Evolutionary conservation across 2,113 vertebrate species (phyloP).

Genomic region (Podilymbus podiceps): DNA sequence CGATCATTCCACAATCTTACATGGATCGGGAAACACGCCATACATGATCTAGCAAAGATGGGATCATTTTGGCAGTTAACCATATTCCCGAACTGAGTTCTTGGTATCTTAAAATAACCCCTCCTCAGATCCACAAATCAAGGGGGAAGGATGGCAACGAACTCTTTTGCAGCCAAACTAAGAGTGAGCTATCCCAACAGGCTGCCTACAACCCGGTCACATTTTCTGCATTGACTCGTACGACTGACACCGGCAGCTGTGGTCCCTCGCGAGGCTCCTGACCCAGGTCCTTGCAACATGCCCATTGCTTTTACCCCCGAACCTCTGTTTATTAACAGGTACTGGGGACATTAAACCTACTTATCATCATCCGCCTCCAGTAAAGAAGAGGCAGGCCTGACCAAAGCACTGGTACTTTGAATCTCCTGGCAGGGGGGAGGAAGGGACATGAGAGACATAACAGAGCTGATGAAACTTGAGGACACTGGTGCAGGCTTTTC

Average conservation of each 20-base stretch:
- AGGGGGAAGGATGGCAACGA: background rate
- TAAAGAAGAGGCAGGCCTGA: background rate
- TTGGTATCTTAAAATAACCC: conserved; percentile 11
- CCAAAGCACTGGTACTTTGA: background rate
- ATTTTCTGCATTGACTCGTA: background rate
- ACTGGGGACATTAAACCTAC: background rate
- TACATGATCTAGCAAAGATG: background rate
- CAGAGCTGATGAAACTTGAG: conserved; percentile 51
- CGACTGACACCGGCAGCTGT: background rate
- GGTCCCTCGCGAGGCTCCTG: background rate
- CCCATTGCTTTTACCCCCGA: background rate
- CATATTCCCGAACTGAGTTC: background rate
- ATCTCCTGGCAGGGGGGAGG: background rate
- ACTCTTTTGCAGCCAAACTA: background rate
- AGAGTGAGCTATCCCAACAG: background rate
- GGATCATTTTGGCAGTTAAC: background rate
- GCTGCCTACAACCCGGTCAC: background rate
- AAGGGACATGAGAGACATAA: conserved; percentile 17
- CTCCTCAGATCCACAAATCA: background rate
- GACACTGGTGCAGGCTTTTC: conserved; percentile 59
- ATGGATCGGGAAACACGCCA: background rate
- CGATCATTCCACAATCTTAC: background rate
- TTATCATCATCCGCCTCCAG: background rate
- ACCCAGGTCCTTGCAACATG: background rate
- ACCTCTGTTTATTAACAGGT: background rate